Evolutionary conservation across 2,888 invertebrate genomes (phyloP), one percentile per base, ranked within the genome.

Genomic region (Gisinianus flammeolus): DNA sequence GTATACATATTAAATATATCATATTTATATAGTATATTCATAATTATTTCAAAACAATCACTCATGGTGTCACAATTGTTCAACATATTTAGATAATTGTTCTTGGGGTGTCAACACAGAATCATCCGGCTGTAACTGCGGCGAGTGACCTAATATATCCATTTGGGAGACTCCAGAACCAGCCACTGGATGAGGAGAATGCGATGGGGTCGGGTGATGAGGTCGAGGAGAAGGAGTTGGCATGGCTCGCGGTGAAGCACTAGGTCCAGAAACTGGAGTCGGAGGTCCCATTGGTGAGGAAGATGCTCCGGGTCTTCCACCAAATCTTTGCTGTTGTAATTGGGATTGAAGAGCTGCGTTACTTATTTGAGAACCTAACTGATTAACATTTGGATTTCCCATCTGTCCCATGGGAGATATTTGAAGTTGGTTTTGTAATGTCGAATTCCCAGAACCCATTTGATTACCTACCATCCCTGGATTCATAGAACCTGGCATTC

Each of bases 51-150:
- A 35, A 77, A 64, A 71, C 71, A 72, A 72, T 77, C 71, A 71
- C 73, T 77, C 72, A 77, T 58, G 79, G 62, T 84, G 85, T 85
- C 85, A 95, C 92, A 95, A 94, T 89, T 94, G 93, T 90, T 97
- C 97, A 87, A 96, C 96, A 90, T 94, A 96, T 89, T 96, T 96
- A 86, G 94, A 93, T 87, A 97, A 91, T 89, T 96, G 95, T 91
- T 97, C 97, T 89, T 95, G 94, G 86, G 95, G 94, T 85, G 94
- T 94, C 90, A 95, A 91, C 80, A 92, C 91, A 85, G 91, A 91
- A 87, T 91, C 91, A 88, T 91, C 92, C 86, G 92, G 88, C 44
- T 85, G 76, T 82, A 89, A 88, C 80, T 91, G 90, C 81, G 91
- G 87, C 86, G 87, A 88, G 81, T 86, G 77, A 88, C 85, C 86